Percentiles rank a stretch among this genome's conserved stretches.
These are phyloP conservation scores for Stegodyphus dumicola DNA, from an alignment of 1,140 invertebrate genomes.

Conservation along the genomic window DNA sequence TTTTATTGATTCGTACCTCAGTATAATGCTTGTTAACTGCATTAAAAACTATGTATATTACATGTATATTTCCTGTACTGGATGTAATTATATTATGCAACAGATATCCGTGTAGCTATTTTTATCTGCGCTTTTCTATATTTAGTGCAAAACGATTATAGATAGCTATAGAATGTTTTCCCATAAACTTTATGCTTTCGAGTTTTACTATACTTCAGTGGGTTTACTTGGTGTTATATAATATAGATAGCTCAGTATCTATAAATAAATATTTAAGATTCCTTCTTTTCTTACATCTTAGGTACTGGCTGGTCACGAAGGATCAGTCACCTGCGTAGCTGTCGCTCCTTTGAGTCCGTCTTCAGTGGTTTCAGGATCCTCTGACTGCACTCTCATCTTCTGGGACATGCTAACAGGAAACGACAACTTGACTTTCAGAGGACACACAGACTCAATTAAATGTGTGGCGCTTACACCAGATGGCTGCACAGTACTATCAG, in stretches of 20 bases:
- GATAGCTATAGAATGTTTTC: no score
- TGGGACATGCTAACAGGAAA: constrained; percentile 87
- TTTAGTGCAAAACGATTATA: neutral
- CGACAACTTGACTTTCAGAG: constrained; percentile 80
- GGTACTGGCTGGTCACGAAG: constrained; percentile 84
- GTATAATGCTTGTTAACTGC: no score
- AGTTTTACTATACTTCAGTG: neutral
- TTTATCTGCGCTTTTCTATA: no score
- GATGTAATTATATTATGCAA: no score
- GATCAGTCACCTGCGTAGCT: constrained; percentile 84
- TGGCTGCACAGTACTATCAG: constrained; percentile 79
- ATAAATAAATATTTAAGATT: neutral
- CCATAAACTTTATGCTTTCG: no score
- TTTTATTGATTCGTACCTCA: no score
- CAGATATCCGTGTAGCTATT: no score
- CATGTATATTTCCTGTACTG: no score
- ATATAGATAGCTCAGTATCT: neutral
- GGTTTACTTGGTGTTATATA: neutral
- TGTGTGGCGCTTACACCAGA: constrained; percentile 83
- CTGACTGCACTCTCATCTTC: constrained; percentile 83
- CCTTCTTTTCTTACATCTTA: neutral
- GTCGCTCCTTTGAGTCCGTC: constrained; percentile 71
- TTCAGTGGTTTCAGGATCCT: constrained; percentile 83
- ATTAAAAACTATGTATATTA: no score
- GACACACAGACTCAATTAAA: constrained; percentile 82